phyloP scores from a whole-genome alignment of 1,140 invertebrate genomes.

The Cataglyphis hispanica region DNA sequence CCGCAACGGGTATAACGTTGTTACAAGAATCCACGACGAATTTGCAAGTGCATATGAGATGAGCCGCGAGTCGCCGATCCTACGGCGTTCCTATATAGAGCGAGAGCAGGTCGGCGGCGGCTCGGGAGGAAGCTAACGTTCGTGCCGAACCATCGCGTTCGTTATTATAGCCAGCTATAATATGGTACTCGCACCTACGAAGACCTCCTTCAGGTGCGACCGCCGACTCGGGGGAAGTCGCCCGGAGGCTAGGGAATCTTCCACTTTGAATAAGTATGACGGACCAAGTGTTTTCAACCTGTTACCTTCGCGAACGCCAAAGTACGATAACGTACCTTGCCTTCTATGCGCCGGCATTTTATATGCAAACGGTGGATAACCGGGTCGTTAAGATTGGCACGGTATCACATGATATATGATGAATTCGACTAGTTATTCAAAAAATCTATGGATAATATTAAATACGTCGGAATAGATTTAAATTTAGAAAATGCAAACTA shows the following conservation, averaged over 20 bases:
- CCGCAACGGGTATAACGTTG: conserved; percentile 58
- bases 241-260: conserved; percentile 50
- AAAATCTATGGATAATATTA: conserved; percentile 5
- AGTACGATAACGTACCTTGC: conserved; percentile 49
- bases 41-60: conserved; percentile 63
- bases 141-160: conserved; percentile 52
- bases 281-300: conserved; percentile 61
- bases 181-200: conserved; percentile 65
- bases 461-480: background rate
- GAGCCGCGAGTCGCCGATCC: conserved; percentile 35
- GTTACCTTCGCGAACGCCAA: conserved; percentile 52
- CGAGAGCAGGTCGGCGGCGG: background rate
- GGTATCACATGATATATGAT: conserved; percentile 35
- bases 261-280: conserved; percentile 63
- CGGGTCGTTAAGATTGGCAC: conserved; percentile 43
- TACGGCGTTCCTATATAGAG: conserved; percentile 36
- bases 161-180: conserved; percentile 62
- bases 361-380: conserved; percentile 50
- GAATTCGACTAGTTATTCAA: conserved; percentile 42
- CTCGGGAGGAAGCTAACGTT: conserved; percentile 20
- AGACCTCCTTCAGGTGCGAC: conserved; percentile 54
- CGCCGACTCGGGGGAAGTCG: conserved; percentile 45
- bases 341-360: conserved; percentile 31
- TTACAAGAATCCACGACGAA: conserved; percentile 71
- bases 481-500: background rate